Evolutionary conservation across 1,140 invertebrate genomes (phyloP).

Genomic region (Atta colombica): DNA sequence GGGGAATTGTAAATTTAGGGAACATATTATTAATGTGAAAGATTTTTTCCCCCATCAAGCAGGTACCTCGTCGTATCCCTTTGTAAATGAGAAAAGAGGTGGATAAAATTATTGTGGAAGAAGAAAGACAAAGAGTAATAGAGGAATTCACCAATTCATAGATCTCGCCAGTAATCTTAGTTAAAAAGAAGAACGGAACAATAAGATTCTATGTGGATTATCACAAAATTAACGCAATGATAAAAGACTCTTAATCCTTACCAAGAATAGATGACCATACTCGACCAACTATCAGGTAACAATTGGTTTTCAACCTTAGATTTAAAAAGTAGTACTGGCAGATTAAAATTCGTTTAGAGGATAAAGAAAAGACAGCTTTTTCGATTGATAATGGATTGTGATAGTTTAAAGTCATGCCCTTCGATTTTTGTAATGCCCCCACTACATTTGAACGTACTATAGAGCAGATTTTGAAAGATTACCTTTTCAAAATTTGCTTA

Average conservation of each 20-base stretch:
- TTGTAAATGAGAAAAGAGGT: neutral
- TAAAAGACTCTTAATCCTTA: slow-evolving; percentile 57
- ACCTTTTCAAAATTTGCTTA: no score
- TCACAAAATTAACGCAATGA: no score
- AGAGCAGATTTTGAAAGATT: no score
- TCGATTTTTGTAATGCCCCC: no score
- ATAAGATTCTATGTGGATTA: no score
- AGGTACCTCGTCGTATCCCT: neutral
- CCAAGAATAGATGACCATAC: slow-evolving; percentile 61
- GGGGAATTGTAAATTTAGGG: neutral
- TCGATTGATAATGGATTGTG: no score
- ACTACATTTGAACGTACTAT: no score
- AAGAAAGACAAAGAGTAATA: neutral
- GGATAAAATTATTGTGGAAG: neutral
- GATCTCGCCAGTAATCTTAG: no score
- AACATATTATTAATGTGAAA: neutral
- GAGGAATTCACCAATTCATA: no score
- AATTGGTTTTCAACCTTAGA: slow-evolving; percentile 76
- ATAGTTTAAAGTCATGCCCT: no score
- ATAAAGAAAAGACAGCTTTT: slow-evolving; percentile 81
- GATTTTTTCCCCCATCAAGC: neutral
- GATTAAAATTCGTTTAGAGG: slow-evolving; percentile 77
- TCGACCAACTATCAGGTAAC: slow-evolving; percentile 60
- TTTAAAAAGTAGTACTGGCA: slow-evolving; percentile 80
- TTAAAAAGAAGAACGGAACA: no score